Evolutionary conservation across 2,113 vertebrate species (phyloP), one percentile per base, ranked within the genome.

Genomic region (Cricetomys ansorgei): DNA sequence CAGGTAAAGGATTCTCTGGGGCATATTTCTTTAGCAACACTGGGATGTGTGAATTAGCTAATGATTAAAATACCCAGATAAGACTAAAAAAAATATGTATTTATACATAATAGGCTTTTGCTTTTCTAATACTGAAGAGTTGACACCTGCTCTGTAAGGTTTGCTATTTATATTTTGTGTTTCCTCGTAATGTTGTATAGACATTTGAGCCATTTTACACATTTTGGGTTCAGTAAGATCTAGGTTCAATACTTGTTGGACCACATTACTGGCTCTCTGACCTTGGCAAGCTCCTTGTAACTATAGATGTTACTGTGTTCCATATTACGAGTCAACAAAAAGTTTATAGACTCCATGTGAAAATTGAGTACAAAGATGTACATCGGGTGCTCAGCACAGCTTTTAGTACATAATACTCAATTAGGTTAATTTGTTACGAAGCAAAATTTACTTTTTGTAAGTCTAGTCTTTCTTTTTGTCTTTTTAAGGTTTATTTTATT

Each of bases 1-100:
- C 99, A 99, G 99, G 99, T 99, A 98, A 93, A 92, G 84, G 88
- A 86, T 50, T 89, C 69, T 94, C 16, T 96, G 70, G n/a, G 91
- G 23, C 65, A 40, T 27, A 88, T 88, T 89, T 92, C 43, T 92
- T 50, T 80, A 88, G 86, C 70, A 81, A 17, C 90, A 81, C 40
- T 73, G 90, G 34, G 5, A 4, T 91, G 0, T 91, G 89, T 73
- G 85, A 81, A 88, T 88, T 88, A 96, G 40, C 57, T 92, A 91
- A 93, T 72, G 55, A 83, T 84, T 85, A 94, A 86, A 94, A 64
- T 75, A 21, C 15, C 37, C 16, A 23, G 70, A 70, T 88, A 0
- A 43, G 16, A 69, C 48, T 93, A 34, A 91, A 88, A 34, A 79
- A 89, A 65, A 50, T n/a, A n/a, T n/a, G n/a, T n/a, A n/a, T n/a